phyloP scores from a whole-genome alignment of 2,888 invertebrate genomes.

The Pteria penguin region DNA sequence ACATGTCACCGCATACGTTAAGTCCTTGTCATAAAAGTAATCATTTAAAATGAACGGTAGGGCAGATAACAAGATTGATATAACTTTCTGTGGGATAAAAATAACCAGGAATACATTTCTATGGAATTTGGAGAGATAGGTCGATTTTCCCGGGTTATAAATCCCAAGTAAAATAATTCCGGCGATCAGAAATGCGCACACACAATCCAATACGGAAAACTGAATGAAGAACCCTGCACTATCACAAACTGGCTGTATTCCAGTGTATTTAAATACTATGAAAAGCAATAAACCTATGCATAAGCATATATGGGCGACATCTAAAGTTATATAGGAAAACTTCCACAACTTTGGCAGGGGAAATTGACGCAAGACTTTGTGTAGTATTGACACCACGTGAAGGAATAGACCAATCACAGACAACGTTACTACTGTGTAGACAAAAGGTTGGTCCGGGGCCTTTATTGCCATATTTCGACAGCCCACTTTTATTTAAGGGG shows the following conservation, averaged over 20 bases:
- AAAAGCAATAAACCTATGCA: constrained; percentile 58
- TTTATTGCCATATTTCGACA: constrained; percentile 29
- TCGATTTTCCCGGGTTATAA: constrained; percentile 70
- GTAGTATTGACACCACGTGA: constrained; percentile 55
- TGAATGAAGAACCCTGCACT: constrained; percentile 63
- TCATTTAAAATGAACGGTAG: constrained; percentile 62
- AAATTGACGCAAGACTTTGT: constrained; percentile 60
- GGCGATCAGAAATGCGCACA: constrained; percentile 59
- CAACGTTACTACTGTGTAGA: constrained; percentile 38
- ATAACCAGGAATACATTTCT: constrained; percentile 57
- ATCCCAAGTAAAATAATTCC: constrained; percentile 64
- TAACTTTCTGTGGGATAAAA: constrained; percentile 61
- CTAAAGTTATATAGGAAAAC: constrained; percentile 60
- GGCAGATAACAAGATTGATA: constrained; percentile 56
- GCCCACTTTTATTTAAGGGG: constrained; percentile 28
- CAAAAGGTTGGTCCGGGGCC: constrained; percentile 22
- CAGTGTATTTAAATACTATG: constrained; percentile 47
- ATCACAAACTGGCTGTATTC: constrained; percentile 43
- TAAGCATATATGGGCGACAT: constrained; percentile 58
- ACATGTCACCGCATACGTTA: constrained; percentile 56
- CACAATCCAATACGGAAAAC: constrained; percentile 64
- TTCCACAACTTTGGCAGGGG: constrained; percentile 69
- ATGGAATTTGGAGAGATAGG: constrained; percentile 63
- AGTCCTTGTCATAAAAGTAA: constrained; percentile 50
- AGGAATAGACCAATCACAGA: constrained; percentile 54